Evolutionary conservation across 2,797 vertebrate genomes (phyloP).

Genomic region (Cossypha dichroa): DNA sequence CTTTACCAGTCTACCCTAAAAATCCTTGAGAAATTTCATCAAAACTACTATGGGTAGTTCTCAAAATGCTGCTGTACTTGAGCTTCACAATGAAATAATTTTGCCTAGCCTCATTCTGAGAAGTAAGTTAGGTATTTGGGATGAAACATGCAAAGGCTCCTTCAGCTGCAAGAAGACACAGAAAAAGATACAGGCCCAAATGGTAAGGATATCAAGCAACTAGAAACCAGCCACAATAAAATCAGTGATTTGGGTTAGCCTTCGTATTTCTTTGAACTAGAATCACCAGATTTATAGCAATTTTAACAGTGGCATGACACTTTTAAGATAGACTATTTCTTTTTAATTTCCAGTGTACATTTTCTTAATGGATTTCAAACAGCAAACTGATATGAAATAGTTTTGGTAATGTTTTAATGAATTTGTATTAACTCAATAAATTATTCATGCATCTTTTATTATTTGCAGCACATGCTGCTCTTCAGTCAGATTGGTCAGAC

Average conservation of each 20-base stretch:
- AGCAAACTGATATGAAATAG: background rate
- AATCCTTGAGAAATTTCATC: background rate
- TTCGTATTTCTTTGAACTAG: background rate
- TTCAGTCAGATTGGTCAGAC: background rate
- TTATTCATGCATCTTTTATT: background rate
- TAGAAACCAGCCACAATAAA: background rate
- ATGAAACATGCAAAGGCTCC: background rate
- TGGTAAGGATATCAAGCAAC: background rate
- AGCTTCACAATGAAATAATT: background rate
- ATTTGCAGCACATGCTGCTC: fast-evolving
- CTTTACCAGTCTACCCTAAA: background rate
- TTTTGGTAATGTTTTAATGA: conserved; percentile 12
- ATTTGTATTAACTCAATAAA: background rate
- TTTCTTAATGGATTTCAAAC: background rate
- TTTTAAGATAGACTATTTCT: background rate
- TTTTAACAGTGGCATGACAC: background rate
- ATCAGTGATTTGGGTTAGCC: background rate
- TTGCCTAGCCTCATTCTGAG: background rate
- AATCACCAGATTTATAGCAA: background rate
- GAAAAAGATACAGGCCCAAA: background rate
- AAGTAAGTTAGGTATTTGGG: background rate
- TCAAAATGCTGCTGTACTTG: background rate
- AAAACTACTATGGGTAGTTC: background rate
- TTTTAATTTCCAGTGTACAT: background rate
- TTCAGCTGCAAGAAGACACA: background rate